Evolutionary conservation across 2,797 vertebrate genomes (phyloP), one percentile per base, ranked within the genome.

Genomic region (Leucoraja ocellata): DNA sequence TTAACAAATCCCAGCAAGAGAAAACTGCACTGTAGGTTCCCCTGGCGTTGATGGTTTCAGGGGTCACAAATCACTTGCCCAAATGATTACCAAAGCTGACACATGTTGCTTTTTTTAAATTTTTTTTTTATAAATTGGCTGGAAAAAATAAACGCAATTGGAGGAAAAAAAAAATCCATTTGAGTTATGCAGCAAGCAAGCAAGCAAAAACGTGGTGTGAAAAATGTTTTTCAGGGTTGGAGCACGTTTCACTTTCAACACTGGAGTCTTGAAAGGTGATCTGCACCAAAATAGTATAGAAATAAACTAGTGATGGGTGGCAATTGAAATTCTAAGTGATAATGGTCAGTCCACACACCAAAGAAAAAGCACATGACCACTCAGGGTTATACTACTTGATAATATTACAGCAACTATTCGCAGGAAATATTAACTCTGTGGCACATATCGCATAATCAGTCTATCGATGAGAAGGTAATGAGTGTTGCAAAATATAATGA

Each of bases 21-120:
- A 32, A 63, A 88, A 63, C 46, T 14, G 65, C 21, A 73, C 71
- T 68, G 84, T 13, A 18, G n/a, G 0, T 88, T 65, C 84, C 13
- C 1, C 6, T 32, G 61, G 61, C 36, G 4, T 54, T 54, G 46
- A 54, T 54, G 32, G 84, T 88, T 63, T 68, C 61, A 88, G 84
- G 32, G 16, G 36, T 88, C n/a, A 68, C 84, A 88, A 88, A 36
- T 88, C 63, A 68, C 84, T 88, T 88, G 84, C n/a, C 63, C 84
- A 68, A 88, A 63, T 36, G n/a, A 88, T 8, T 36, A 68, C 9
- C n/a, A 88, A 36, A 88, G 14, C 16, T 36, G 18, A 68, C 61
- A 36, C 84, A 68, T 36, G 0, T 6, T 18, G n/a, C n/a, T n/a
- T n/a, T n/a, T n/a, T n/a, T n/a, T n/a, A n/a, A n/a, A n/a, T n/a